Evolutionary conservation across 2,113 vertebrate species (phyloP), one percentile per base, ranked within the genome.

Genomic region (Anolis carolinensis): DNA sequence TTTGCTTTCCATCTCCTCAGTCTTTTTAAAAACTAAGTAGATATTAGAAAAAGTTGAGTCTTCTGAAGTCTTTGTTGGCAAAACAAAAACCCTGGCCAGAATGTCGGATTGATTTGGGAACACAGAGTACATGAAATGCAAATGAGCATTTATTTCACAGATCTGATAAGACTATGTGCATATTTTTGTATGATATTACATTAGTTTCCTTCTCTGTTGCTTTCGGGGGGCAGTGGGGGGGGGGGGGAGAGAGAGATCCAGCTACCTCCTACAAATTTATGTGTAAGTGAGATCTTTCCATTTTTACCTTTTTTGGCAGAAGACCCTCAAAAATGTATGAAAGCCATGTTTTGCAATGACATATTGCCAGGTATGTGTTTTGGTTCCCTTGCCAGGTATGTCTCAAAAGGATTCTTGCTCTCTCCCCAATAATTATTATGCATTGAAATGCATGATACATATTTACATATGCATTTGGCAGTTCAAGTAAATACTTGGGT

Each of bases 401-500:
- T 62, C 83, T 84, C 90, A 27, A 78, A 89, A 87, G 25, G 1
- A 14, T 48, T 86, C 82, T 90, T 2, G 39, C 18, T 88, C 67
- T 67, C 59, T 86, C 74, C 32, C 85, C 77, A 79, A 86, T 86
- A 91, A 92, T 80, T 50, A 82, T 76, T 50, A 50, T 86, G 88
- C 91, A 86, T 91, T 92, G 87, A 87, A 86, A 79, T 82, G 34
- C 59, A 88, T 79, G 86, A 92, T 86, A 78, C 84, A 79, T 89
- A 91, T 82, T 92, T 94, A 93, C 92, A 90, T 83, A 62, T 14
- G 87, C 89, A 90, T 76, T 93, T 92, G 86, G 81, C 91, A 91
- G 82, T 70, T 86, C 79, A 81, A 85, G 91, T 92, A 92, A 94
- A 91, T 90, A 95, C 88, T 87, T 90, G 90, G 85, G 90, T 89